Evolutionary conservation across 2,888 invertebrate species (phyloP).

Genomic region (Timema podura): DNA sequence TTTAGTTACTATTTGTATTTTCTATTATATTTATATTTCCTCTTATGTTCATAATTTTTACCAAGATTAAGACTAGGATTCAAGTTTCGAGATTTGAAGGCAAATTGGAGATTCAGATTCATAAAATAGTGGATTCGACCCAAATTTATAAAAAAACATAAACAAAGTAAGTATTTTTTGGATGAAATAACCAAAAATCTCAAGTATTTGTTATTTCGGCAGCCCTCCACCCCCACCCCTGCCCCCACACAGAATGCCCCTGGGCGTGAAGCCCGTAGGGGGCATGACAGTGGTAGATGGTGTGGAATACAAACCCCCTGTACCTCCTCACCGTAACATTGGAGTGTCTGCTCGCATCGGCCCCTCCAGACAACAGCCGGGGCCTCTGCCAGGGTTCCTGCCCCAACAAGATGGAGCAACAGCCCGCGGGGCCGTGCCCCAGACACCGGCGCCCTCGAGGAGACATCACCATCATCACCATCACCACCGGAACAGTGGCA

Average conservation of each 20-base stretch:
- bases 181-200: too few species aligned
- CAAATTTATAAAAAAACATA: too few species aligned
- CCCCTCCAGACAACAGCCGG: constrained; percentile 28
- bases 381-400: constrained; percentile 25
- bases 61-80: too few species aligned
- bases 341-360: constrained; percentile 52
- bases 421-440: constrained; percentile 36
- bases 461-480: constrained; percentile 48
- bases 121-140: too few species aligned
- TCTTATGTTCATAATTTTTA: too few species aligned
- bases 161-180: too few species aligned
- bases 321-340: constrained; percentile 79
- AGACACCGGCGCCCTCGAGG: too few species aligned
- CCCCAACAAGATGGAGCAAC: constrained; percentile 28
- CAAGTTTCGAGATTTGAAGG: too few species aligned
- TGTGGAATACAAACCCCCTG: constrained; percentile 80
- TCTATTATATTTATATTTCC: too few species aligned
- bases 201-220: constrained; percentile 26
- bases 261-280: constrained; percentile 41
- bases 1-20: too few species aligned
- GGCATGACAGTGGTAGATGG: constrained; percentile 44
- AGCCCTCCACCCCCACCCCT: constrained; percentile 32
- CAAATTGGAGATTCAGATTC: too few species aligned
- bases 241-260: constrained; percentile 41
- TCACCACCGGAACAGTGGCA: constrained; percentile 44